Base-by-base conservation (phyloP, 2,888 invertebrate genomes). In the Aquatica leii region DNA sequence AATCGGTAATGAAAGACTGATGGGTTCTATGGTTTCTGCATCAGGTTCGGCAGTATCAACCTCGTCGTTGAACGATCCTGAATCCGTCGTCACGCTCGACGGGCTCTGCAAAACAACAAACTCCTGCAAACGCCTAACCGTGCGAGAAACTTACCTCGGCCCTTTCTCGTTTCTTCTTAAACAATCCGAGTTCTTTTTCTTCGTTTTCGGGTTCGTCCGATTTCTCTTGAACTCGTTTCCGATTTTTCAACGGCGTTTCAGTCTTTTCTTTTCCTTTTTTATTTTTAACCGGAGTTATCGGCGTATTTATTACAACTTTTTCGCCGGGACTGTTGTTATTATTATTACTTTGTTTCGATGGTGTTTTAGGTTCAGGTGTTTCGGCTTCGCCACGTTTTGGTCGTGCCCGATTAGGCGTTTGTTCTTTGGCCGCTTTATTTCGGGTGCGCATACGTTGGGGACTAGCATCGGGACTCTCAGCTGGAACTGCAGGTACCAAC, bases 381-480 rank as follows among this genome's bases (percentile, higher is more conserved):
- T 75, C 79, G 20, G 75, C 49, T 46, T 60, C 34, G 14, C 85
- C 88, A 68, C 88, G 84, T 81, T 88, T 87, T 43, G 88, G 87
- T 74, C 88, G 82, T 34, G 82, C 78, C 43, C 82, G 77, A 59
- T 76, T 79, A 0, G 69, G 69, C 2, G 85, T 87, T 80, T 88
- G 88, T 83, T 94, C 90, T 83, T 93, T 92, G 55, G 90, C 88
- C 74, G 86, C 87, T 80, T 91, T 90, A 82, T 94, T 93, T 74
- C 95, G 86, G 67, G 95, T 95, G 79, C 94, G 88, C 91, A 94
- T 94, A 81, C 94, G 89, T 79, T 92, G 93, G 55, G 94, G 94
- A 78, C 92, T 92, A 77, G 90, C 90, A 79, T 93, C 94, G 74
- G 89, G 89, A 74, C 88, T 90, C 56, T 88, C 88, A 70, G 74